A percentile compares a stretch with the other conserved stretches of the same genome.
Conservation (phyloP, 23 tunicate genomes). For the Oikopleura albicans region DNA sequence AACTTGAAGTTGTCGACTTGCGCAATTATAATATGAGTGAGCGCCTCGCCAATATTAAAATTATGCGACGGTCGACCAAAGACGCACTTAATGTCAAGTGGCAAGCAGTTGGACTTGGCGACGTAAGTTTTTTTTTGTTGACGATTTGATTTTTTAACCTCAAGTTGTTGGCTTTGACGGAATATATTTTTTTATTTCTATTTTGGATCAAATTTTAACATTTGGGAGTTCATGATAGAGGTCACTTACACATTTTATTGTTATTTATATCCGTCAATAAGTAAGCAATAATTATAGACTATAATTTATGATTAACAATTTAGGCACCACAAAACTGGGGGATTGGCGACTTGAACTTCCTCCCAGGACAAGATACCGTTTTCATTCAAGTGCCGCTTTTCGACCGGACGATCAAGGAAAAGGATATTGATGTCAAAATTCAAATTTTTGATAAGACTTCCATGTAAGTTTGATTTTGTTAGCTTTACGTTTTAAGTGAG, state of each 20-base stretch:
- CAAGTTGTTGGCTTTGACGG: too few species aligned
- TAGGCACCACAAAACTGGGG: constrained; percentile 10
- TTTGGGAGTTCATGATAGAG: too few species aligned
- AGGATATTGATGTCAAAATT: background rate
- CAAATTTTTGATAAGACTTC: background rate
- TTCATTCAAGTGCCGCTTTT: background rate
- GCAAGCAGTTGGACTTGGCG: background rate
- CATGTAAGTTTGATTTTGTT: background rate
- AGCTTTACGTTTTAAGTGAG: background rate
- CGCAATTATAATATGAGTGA: background rate
- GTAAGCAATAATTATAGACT: too few species aligned
- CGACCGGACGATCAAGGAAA: background rate
- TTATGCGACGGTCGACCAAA: background rate
- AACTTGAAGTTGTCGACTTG: background rate
- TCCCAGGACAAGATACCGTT: background rate
- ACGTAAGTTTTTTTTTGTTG: background rate
- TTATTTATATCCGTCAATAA: too few species aligned
- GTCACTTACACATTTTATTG: too few species aligned
- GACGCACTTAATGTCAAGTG: background rate
- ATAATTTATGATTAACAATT: too few species aligned
- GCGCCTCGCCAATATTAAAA: background rate
- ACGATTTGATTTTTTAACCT: too few species aligned
- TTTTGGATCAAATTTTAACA: too few species aligned
- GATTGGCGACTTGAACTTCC: background rate
- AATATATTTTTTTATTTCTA: too few species aligned